phyloP scores from a whole-genome alignment of 2,113 vertebrate genomes.

The Lycaon pictus region DNA sequence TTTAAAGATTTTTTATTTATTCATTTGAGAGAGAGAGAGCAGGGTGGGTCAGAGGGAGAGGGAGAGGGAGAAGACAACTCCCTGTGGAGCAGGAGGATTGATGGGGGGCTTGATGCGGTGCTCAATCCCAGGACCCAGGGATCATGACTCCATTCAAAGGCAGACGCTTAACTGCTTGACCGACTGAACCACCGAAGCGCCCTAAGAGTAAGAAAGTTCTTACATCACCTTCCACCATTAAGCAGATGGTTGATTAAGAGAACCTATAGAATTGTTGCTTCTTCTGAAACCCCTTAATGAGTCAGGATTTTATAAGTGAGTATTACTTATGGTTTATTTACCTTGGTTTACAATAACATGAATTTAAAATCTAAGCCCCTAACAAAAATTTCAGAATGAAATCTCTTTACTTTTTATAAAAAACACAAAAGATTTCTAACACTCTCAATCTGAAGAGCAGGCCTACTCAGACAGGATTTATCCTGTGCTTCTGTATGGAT shows the following conservation, averaged over 20 bases:
- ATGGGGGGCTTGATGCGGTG: too few species aligned
- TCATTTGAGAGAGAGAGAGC: neutral
- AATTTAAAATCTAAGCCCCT: slow-evolving; percentile 19
- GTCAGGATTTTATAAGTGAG: neutral
- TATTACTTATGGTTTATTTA: neutral
- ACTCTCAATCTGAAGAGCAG: neutral
- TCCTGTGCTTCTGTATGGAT: neutral
- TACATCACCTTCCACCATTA: accelerated
- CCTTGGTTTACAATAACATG: neutral
- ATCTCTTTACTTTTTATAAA: neutral
- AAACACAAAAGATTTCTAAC: neutral
- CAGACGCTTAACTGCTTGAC: neutral
- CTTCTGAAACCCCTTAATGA: neutral
- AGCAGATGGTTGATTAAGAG: neutral
- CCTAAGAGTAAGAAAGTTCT: neutral
- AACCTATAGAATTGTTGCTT: neutral
- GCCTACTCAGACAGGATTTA: neutral
- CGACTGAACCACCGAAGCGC: neutral
- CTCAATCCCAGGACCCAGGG: neutral
- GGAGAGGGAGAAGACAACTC: neutral
- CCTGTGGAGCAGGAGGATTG: neutral
- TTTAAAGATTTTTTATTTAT: neutral
- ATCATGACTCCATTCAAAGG: neutral
- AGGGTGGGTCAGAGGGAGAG: neutral
- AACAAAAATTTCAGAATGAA: neutral